Base-by-base conservation (phyloP, 2,113 vertebrate species). In the Halichoerus grypus region DNA sequence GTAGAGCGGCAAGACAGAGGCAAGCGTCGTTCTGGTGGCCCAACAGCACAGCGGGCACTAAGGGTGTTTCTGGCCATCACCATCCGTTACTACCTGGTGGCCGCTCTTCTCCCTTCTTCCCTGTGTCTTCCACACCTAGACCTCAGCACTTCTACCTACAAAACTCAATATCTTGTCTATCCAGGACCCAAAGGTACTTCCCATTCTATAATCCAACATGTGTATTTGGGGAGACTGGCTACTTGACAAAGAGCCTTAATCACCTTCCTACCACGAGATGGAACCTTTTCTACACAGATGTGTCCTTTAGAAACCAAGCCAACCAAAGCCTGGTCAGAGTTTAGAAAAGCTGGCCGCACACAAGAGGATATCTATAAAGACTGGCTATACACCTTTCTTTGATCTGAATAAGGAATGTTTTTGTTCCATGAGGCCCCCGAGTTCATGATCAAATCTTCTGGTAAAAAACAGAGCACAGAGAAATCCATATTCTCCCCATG, bases 181-280 rank as follows among this genome's bases (percentile, higher is more conserved):
- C 0, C 9, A 49, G 36, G 36, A 14, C 26, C 55, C n/a, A 24
- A 11, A 0, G 1, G 21, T 7, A 0, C 31, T 0, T 19, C 2
- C 0, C 1, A 0, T 6, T 24, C 46, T 12, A 2, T 1, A 5
- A 1, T 9, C 53, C 39, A 14, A 26, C 14, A 1, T 0, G 15
- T 46, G 36, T 1, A 7, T 49, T 18, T 53, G 15, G 13, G 31
- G 84, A 90, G 2, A 65, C 14, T 6, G 57, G 19, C 53, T 42
- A 3, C 28, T 21, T 46, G 28, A 55, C 31, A 18, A 46, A 63
- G 1, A 9, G 9, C 4, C 63, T 81, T 16, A 1, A 4, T 39
- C 31, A 1, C 59, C 24, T 82, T 49, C 39, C 18, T 63, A 9
- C 22, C 26, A 22, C 0, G 4, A 94, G 36, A 14, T 2, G 55